Conservation (phyloP, 2,888 invertebrate species). For the Scotopteryx bipunctaria region DNA sequence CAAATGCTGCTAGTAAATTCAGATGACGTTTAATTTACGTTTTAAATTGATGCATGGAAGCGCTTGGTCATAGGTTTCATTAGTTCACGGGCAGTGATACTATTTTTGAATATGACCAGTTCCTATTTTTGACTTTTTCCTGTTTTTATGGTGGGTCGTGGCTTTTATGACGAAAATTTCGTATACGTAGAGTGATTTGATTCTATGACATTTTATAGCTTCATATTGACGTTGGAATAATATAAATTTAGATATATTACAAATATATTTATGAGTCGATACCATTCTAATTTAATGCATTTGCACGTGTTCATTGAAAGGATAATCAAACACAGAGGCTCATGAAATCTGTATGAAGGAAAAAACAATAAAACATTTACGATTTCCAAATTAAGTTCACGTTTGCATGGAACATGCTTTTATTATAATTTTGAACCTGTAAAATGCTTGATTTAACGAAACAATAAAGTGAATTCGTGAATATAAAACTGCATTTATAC, state of each 20-base stretch:
- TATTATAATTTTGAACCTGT: conserved; percentile 43
- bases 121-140: too few relatives aligned
- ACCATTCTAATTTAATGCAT: neutral
- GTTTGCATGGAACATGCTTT: conserved; percentile 34
- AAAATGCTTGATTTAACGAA: conserved; percentile 48
- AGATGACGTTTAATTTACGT: conserved; percentile 13
- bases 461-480: conserved; percentile 57
- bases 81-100: neutral
- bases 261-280: too few relatives aligned
- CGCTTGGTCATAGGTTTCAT: neutral
- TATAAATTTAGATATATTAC: too few relatives aligned
- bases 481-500: conserved; percentile 62
- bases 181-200: neutral
- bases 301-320: neutral
- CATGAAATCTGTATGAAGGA: conserved; percentile 16
- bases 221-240: neutral
- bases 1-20: conserved; percentile 25
- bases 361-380: conserved; percentile 37
- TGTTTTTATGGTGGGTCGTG: too few relatives aligned
- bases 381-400: conserved; percentile 36
- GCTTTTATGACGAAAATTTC: neutral
- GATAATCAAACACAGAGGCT: conserved; percentile 9
- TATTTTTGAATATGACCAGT: too few relatives aligned
- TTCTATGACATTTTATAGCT: neutral
- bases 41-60: conserved; percentile 7